Conservation (phyloP, 1,140 invertebrate species). For the Drosophila lowei region DNA sequence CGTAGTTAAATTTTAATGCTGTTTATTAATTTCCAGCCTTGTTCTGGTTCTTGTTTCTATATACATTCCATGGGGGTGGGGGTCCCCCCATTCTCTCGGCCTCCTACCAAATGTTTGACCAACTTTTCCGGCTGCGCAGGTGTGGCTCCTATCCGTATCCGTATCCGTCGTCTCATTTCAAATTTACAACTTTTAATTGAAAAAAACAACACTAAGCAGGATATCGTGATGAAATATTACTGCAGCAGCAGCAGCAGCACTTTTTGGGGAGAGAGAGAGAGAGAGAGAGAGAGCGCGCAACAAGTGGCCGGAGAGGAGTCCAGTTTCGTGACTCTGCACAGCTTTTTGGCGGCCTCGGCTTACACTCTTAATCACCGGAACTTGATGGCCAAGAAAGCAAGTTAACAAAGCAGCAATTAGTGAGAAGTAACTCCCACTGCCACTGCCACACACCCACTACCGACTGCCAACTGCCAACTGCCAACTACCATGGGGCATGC, state of each 20-base stretch:
- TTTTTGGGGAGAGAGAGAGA: conserved; percentile 6
- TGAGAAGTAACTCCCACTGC: conserved; percentile 14
- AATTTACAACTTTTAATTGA: conserved; percentile 64
- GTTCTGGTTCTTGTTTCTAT: conserved; percentile 11
- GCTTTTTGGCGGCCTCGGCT: conserved; percentile 19
- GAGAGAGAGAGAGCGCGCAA: conserved; percentile 8
- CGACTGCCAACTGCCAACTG: background rate
- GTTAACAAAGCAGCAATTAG: conserved; percentile 49
- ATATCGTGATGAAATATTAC: conserved; percentile 55
- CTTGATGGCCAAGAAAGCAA: conserved; percentile 32
- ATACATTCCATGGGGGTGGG: background rate
- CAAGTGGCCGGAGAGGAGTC: conserved; percentile 23
- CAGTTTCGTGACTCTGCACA: conserved; percentile 17
- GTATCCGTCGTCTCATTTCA: conserved; percentile 30
- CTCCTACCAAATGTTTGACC: conserved; percentile 2
- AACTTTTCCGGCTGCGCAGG: conserved; percentile 27
- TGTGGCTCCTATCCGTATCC: conserved; percentile 5
- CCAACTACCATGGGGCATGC: background rate
- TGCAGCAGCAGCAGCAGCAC: conserved; percentile 29
- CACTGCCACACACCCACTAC: background rate
- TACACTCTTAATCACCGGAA: conserved; percentile 56
- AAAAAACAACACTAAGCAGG: conserved; percentile 51
- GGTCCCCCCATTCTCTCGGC: background rate
- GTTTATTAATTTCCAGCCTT: conserved; percentile 54
- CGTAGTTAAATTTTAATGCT: conserved; percentile 45